Evolutionary conservation across 2,113 vertebrate genomes (phyloP).

Genomic region (Xenopus laevis): DNA sequence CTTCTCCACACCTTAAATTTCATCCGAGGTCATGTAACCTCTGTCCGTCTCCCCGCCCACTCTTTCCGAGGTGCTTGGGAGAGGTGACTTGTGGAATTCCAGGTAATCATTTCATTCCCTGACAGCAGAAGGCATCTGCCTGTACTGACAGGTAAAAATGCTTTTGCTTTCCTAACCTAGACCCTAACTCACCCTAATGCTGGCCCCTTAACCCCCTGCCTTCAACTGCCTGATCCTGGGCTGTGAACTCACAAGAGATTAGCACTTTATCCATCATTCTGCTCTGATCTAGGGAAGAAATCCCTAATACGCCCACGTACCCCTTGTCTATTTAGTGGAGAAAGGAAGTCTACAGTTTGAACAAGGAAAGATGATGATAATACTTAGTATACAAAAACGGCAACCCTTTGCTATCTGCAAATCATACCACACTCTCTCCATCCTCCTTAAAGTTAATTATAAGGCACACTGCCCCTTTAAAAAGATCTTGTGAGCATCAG

Average conservation of each 20-base stretch:
- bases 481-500: no score
- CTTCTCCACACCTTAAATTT: background rate
- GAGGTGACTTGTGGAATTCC: conserved; percentile 19
- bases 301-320: no score
- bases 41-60: conserved; percentile 15
- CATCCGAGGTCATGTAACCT: conserved; percentile 20
- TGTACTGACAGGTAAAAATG: conserved; percentile 7
- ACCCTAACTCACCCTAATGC: background rate
- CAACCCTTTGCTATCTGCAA: no score
- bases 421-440: no score
- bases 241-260: background rate
- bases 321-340: no score
- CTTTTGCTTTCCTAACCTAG: background rate
- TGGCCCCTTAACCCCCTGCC: background rate
- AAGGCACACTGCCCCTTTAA: no score
- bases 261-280: background rate
- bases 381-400: no score
- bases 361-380: no score
- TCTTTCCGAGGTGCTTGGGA: conserved; percentile 22
- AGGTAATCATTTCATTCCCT: conserved; percentile 14
- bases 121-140: background rate
- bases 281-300: background rate
- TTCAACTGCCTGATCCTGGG: background rate
- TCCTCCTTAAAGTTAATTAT: no score
- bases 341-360: no score